Conservation (phyloP, 2,797 vertebrate species). For the Gymnothorax reevesii region DNA sequence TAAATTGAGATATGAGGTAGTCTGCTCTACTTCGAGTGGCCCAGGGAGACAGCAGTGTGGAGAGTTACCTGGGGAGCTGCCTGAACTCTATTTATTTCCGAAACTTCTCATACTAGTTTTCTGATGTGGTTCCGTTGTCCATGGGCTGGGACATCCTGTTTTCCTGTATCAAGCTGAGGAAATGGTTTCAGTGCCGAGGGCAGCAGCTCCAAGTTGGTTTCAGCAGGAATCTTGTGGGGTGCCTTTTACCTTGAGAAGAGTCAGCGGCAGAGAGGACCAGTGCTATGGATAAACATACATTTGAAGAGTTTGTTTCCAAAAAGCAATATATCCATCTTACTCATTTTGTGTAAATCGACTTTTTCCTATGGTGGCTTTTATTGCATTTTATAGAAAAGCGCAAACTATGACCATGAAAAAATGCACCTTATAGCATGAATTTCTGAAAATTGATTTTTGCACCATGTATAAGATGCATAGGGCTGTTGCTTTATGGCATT, state of each 20-base stretch:
- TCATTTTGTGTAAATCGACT: no score
- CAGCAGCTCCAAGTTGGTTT: background rate
- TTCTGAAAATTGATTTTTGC: no score
- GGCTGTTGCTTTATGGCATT: no score
- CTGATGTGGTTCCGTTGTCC: background rate
- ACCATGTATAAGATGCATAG: no score
- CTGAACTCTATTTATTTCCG: background rate
- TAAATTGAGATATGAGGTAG: background rate
- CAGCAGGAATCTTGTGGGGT: background rate
- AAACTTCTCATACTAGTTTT: background rate
- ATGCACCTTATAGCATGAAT: no score
- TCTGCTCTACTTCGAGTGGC: background rate
- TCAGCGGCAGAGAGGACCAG: background rate
- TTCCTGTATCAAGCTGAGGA: background rate
- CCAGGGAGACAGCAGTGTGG: background rate
- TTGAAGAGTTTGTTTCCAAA: no score
- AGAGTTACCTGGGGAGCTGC: background rate
- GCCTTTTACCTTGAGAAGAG: background rate
- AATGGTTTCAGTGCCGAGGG: background rate
- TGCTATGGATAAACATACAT: background rate
- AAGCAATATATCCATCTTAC: no score
- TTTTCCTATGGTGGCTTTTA: no score
- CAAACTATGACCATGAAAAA: no score
- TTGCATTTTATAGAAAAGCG: no score
- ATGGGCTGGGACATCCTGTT: background rate